phyloP scores from a whole-genome alignment of 2,888 invertebrate genomes.

The Zeuzera pyrina region DNA sequence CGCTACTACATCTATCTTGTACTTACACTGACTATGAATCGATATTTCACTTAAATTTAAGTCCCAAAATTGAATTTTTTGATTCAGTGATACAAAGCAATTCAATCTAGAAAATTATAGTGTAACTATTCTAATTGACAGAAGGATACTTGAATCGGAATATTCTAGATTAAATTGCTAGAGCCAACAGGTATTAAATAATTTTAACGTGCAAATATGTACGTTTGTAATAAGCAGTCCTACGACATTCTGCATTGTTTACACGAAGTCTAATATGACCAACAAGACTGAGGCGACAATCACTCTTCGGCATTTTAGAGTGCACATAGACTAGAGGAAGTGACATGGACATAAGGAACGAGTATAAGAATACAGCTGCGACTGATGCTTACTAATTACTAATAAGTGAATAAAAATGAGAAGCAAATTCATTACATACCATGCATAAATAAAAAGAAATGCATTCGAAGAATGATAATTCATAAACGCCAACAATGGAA shows the following conservation, averaged over 20 bases:
- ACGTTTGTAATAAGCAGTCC: conserved; percentile 6
- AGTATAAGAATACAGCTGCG: not conserved
- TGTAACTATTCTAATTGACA: conserved; percentile 11
- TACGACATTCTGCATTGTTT: conserved; percentile 16
- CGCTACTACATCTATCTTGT: conserved; percentile 58
- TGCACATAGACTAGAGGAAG: conserved; percentile 56
- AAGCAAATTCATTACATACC: too few species aligned
- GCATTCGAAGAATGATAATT: too few species aligned
- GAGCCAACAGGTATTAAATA: conserved; percentile 2
- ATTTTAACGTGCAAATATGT: conserved; percentile 23
- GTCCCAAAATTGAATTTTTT: not conserved
- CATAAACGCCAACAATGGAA: too few species aligned
- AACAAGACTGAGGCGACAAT: conserved; percentile 44
- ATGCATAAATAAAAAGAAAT: too few species aligned
- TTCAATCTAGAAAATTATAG: conserved; percentile 35
- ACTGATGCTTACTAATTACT: too few species aligned
- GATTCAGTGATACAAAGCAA: conserved; percentile 15
- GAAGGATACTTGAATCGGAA: too few species aligned
- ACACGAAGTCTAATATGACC: conserved; percentile 24
- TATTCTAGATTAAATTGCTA: conserved; percentile 29
- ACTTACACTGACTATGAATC: conserved; percentile 47
- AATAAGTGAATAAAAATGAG: too few species aligned
- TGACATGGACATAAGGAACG: conserved; percentile 52
- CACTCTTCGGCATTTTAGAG: conserved; percentile 70
- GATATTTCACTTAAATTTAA: too few species aligned